Evolutionary conservation across 2,888 invertebrate species (phyloP).

Genomic region (Macaria liturata): DNA sequence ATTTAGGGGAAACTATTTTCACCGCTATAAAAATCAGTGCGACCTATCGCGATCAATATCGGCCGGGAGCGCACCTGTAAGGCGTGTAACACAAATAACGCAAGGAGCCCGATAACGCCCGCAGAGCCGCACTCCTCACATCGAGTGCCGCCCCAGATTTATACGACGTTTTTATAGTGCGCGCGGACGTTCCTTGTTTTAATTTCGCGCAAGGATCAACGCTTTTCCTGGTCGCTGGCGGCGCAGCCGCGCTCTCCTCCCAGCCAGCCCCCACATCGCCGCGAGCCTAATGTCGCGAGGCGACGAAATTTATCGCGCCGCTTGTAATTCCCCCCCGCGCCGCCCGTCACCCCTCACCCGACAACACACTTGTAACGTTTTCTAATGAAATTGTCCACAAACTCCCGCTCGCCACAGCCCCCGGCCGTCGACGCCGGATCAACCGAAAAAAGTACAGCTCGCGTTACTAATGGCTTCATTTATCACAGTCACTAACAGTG

Average conservation of each 20-base stretch:
- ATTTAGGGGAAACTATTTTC: slow-evolving; percentile 25
- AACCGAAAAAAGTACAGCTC: slow-evolving; percentile 82
- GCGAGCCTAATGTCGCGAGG: slow-evolving; percentile 72
- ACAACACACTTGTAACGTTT: slow-evolving; percentile 79
- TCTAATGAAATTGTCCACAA: slow-evolving; percentile 84
- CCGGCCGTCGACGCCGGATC: slow-evolving; percentile 76
- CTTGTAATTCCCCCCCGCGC: slow-evolving; percentile 74
- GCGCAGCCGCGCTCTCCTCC: slow-evolving; percentile 41
- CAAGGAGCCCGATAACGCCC: slow-evolving; percentile 58
- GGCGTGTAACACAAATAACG: slow-evolving; percentile 63
- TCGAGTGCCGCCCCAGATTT: slow-evolving; percentile 62
- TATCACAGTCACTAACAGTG: slow-evolving; percentile 83
- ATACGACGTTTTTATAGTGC: slow-evolving; percentile 75
- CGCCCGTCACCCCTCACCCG: slow-evolving; percentile 70
- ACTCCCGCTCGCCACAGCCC: slow-evolving; percentile 73
- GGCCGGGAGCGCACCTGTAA: slow-evolving; percentile 55
- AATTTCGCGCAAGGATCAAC: slow-evolving; percentile 74
- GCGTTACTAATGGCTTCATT: slow-evolving; percentile 83
- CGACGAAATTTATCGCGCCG: slow-evolving; percentile 80
- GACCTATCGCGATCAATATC: slow-evolving; percentile 56
- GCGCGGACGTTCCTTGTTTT: slow-evolving; percentile 77
- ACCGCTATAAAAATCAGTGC: slow-evolving; percentile 35
- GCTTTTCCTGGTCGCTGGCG: slow-evolving; percentile 44
- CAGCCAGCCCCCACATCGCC: slow-evolving; percentile 57
- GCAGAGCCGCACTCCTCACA: slow-evolving; percentile 57